Percentiles rank a stretch among this genome's conserved stretches.
These are phyloP conservation scores for Goniozus legneri DNA, from an alignment of 1,140 invertebrate genomes.

Conservation along the genomic window DNA sequence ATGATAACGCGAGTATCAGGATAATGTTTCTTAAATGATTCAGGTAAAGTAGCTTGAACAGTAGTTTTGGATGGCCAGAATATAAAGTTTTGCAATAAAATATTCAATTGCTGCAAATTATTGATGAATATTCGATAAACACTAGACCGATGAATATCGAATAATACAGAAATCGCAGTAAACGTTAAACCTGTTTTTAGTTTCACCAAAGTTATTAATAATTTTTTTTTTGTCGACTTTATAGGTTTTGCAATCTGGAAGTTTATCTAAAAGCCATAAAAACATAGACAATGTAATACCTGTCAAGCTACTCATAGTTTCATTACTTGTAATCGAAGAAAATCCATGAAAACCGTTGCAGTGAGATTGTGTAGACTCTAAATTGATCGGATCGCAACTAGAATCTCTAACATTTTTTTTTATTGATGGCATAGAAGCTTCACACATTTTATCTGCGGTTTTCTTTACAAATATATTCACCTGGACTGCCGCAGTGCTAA, in stretches of 20 bases:
- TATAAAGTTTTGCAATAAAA: conserved; percentile 15
- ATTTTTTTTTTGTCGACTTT: too few species aligned
- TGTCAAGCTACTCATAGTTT: conserved; percentile 9
- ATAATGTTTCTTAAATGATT: conserved; percentile 10
- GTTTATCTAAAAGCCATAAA: too few species aligned
- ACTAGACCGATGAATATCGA: conserved; percentile 4
- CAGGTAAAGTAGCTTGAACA: background rate
- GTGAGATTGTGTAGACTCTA: background rate
- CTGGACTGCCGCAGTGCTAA: conserved; percentile 15
- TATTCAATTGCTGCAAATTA: conserved; percentile 9
- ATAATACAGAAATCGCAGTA: conserved; percentile 6
- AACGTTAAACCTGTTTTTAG: conserved; percentile 18
- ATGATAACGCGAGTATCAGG: conserved; percentile 16
- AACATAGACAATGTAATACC: too few species aligned
- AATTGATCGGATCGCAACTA: conserved; percentile 14
- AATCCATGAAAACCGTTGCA: conserved; percentile 14
- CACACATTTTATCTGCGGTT: conserved; percentile 1
- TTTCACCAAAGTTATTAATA: conserved; percentile 19
- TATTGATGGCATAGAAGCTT: conserved; percentile 1
- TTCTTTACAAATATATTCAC: conserved; percentile 10
- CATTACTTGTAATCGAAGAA: conserved; percentile 8
- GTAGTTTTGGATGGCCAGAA: conserved; percentile 2
- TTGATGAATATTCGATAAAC: conserved; percentile 12
- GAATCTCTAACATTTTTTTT: conserved; percentile 8
- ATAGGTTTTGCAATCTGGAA: too few species aligned